phyloP scores from a whole-genome alignment of 2,113 vertebrate species.

The Dipodomys merriami region DNA sequence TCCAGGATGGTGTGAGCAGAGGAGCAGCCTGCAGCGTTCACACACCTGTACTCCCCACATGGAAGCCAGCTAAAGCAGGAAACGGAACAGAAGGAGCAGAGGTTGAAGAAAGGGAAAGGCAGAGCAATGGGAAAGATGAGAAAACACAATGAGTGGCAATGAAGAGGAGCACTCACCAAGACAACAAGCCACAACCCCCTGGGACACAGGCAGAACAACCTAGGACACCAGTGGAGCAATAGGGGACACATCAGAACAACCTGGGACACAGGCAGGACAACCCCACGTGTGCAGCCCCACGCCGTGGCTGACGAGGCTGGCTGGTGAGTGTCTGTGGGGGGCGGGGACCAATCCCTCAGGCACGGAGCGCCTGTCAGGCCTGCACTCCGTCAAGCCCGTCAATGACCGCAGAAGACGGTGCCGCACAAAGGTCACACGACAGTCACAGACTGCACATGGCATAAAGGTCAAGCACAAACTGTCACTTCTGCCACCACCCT shows the following conservation, averaged over 20 bases:
- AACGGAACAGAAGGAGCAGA: background rate
- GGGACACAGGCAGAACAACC: background rate
- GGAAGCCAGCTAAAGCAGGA: background rate
- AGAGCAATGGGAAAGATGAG: background rate
- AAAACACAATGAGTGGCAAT: background rate
- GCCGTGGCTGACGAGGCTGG: too few species aligned
- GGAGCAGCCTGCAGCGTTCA: background rate
- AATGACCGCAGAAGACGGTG: slow-evolving; percentile 62
- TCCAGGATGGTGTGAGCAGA: background rate
- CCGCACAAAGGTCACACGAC: too few species aligned
- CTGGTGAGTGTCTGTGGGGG: too few species aligned
- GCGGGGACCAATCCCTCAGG: too few species aligned
- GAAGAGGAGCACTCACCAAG: background rate
- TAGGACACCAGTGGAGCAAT: too few species aligned
- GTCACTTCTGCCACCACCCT: slow-evolving; percentile 82
- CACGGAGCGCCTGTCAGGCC: too few species aligned
- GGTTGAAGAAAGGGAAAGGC: background rate
- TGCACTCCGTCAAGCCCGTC: slow-evolving; percentile 77
- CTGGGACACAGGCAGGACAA: too few species aligned
- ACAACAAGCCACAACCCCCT: too few species aligned
- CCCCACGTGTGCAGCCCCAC: too few species aligned
- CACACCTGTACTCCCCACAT: rapidly evolving
- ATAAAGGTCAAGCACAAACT: slow-evolving; percentile 88
- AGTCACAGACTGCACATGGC: slow-evolving; percentile 66
- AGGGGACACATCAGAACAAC: background rate